Percentiles rank a stretch among this genome's conserved stretches.
These are phyloP conservation scores for Linurgus olivaceus DNA, from an alignment of 2,797 vertebrate genomes.

Conservation along the genomic window DNA sequence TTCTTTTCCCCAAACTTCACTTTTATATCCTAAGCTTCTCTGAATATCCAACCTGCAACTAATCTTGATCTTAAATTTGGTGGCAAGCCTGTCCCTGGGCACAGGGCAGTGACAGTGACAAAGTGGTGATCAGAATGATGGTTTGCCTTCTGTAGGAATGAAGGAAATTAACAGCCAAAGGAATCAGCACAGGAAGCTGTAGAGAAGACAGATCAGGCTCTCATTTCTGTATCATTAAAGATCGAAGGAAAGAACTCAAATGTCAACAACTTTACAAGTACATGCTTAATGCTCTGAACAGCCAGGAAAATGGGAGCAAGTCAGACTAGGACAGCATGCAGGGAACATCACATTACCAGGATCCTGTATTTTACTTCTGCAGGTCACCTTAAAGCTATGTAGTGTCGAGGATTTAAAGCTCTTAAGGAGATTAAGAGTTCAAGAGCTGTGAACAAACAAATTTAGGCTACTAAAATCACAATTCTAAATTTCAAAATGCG, in stretches of 20 bases:
- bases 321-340: neutral
- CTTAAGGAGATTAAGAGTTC: conserved; percentile 42
- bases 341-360: neutral
- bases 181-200: neutral
- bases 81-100: neutral
- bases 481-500: conserved; percentile 12
- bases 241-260: conserved; percentile 4
- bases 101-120: neutral
- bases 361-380: neutral
- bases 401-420: neutral
- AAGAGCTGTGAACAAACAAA: conserved; percentile 37
- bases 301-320: neutral
- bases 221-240: neutral
- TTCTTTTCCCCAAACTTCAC: neutral
- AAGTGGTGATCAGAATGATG: neutral
- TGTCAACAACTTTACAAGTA: conserved; percentile 44
- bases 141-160: neutral
- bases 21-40: neutral
- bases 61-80: neutral
- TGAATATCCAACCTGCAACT: neutral
- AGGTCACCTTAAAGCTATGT: conserved; percentile 27
- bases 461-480: neutral
- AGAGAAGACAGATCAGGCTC: neutral
- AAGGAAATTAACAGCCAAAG: neutral
- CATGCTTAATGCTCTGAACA: neutral